phyloP scores from a whole-genome alignment of 2,113 vertebrate genomes.

The Taxidea taxus region DNA sequence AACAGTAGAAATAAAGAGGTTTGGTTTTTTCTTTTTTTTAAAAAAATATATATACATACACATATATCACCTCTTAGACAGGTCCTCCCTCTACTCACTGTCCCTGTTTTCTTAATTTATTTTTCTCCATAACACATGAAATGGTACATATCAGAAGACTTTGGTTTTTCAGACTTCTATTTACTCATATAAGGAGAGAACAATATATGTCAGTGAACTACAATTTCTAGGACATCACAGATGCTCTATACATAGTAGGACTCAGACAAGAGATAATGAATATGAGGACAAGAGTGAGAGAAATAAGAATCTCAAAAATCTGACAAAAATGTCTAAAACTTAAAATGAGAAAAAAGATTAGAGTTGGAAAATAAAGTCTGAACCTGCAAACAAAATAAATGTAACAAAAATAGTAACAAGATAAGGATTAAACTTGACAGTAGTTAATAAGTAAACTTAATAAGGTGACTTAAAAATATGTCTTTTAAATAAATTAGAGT shows the following conservation, averaged over 20 bases:
- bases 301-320: background rate
- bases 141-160: background rate
- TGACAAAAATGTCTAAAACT: background rate
- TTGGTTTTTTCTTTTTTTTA: no score
- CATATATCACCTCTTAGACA: background rate
- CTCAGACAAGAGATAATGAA: background rate
- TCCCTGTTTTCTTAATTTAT: background rate
- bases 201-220: background rate
- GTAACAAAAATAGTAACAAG: background rate
- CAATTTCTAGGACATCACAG: background rate
- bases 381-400: background rate
- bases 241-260: background rate
- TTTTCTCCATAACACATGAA: background rate
- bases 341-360: background rate
- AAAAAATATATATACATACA: no score
- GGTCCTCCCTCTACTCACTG: background rate
- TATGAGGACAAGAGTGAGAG: background rate
- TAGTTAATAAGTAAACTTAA: background rate
- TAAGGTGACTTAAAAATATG: background rate
- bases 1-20: no score
- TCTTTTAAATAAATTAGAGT: background rate
- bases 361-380: background rate
- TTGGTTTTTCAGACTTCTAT: background rate
- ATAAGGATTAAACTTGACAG: background rate
- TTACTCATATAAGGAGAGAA: background rate